Evolutionary conservation across 2,113 vertebrate genomes (phyloP).

Genomic region (Copsychus sechellarum): DNA sequence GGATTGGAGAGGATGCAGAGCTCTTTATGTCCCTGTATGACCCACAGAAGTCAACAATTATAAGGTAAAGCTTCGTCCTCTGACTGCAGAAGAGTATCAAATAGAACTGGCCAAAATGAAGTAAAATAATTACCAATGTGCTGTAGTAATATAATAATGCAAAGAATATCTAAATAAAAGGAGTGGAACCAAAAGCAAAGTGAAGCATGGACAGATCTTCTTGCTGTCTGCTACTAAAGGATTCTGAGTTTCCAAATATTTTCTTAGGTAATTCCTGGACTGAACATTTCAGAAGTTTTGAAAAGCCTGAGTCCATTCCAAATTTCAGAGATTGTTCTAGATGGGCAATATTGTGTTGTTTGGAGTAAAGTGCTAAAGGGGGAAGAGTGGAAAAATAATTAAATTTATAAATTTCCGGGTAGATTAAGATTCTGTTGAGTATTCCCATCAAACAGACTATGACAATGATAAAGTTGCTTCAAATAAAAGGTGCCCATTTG

Average conservation of each 20-base stretch:
- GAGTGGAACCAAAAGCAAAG: not conserved
- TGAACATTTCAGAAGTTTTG: not conserved
- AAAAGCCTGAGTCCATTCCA: not conserved
- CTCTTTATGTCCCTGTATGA: slow-evolving; percentile 99
- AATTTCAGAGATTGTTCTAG: not conserved
- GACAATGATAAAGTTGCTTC: not conserved
- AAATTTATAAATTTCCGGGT: fast-evolving
- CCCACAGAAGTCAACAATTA: slow-evolving; percentile 85
- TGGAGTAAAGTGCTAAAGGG: not conserved
- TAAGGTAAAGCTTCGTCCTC: slow-evolving; percentile 78
- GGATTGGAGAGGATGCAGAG: slow-evolving; percentile 95
- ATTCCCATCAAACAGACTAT: not conserved
- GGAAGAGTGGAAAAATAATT: not conserved
- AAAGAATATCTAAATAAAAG: not conserved
- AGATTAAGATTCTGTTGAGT: not conserved
- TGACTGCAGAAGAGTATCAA: not conserved
- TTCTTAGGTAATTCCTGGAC: not conserved
- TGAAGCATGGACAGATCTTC: not conserved
- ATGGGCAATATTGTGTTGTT: not conserved
- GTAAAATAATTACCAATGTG: not conserved
- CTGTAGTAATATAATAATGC: not conserved
- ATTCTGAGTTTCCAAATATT: not conserved
- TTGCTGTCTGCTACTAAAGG: not conserved
- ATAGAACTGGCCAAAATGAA: not conserved
- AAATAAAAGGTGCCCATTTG: not conserved